Conservation (phyloP, 2,113 vertebrate genomes). For the Todiramphus chloris region DNA sequence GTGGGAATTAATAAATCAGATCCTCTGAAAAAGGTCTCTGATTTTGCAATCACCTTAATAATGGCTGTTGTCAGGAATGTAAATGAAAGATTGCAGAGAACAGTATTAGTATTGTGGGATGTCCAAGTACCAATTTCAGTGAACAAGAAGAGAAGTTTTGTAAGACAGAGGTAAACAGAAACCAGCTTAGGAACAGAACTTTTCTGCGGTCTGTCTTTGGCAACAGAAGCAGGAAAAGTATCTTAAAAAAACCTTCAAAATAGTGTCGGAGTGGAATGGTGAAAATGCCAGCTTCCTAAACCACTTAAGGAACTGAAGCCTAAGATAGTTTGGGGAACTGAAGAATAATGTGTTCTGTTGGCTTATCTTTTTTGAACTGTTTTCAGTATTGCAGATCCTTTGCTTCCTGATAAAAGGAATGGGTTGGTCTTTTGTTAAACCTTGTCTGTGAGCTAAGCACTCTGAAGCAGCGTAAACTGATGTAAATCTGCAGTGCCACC, state of each 20-base stretch:
- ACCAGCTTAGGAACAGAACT: background rate
- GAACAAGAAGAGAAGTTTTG: background rate
- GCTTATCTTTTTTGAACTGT: background rate
- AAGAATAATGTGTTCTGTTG: background rate
- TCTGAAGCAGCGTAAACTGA: background rate
- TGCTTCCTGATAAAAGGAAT: background rate
- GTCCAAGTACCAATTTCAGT: background rate
- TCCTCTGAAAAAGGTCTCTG: background rate
- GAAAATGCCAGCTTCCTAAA: background rate
- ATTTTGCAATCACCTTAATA: background rate
- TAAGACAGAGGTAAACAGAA: background rate
- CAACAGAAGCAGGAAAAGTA: background rate
- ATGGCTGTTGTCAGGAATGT: background rate
- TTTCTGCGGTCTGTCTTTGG: background rate
- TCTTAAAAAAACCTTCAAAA: background rate
- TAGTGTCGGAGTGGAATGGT: background rate
- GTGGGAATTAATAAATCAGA: background rate
- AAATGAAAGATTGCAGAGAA: background rate
- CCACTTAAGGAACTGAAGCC: background rate
- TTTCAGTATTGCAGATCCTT: background rate
- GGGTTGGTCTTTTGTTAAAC: background rate
- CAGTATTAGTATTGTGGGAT: background rate
- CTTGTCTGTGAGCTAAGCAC: background rate
- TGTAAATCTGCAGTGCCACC: background rate
- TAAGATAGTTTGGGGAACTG: background rate